Percentiles rank a stretch among this genome's conserved stretches.
Conservation (phyloP, 2,888 invertebrate species). For the Ochlodes sylvanus region DNA sequence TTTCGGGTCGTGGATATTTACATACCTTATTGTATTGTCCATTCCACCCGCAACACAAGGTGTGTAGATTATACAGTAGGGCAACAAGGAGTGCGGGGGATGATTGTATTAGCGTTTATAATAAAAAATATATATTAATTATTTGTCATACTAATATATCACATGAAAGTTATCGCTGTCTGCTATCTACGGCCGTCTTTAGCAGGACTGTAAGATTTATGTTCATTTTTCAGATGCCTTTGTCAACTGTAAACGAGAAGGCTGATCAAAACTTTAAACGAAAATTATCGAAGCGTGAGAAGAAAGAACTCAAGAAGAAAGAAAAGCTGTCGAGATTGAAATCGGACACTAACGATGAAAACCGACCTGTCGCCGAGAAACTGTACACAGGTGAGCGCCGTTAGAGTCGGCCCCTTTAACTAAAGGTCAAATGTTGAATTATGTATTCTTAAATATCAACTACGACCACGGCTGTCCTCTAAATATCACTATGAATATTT, state of each 20-base stretch:
- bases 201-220: neutral
- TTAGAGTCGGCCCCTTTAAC: neutral
- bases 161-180: no score
- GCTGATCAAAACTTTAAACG: slow-evolving; percentile 94
- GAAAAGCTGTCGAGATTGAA: slow-evolving; percentile 93
- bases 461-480: no score
- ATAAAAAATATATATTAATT: no score
- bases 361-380: slow-evolving; percentile 94
- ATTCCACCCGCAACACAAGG: no score
- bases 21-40: no score
- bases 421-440: neutral
- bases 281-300: slow-evolving; percentile 98
- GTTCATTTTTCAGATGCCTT: slow-evolving; percentile 50
- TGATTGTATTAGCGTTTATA: no score
- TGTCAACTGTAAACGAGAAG: slow-evolving; percentile 87
- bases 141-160: no score
- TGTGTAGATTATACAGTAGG: no score
- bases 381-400: slow-evolving; percentile 90
- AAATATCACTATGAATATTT: no score
- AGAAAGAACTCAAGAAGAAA: slow-evolving; percentile 98
- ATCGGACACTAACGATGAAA: slow-evolving; percentile 88
- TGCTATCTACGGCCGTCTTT: neutral
- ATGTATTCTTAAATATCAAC: no score
- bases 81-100: no score
- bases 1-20: no score